These are phyloP conservation scores for Gymnoscelis rufifasciata DNA, from an alignment of 2,888 invertebrate genomes.

Conservation along the genomic window DNA sequence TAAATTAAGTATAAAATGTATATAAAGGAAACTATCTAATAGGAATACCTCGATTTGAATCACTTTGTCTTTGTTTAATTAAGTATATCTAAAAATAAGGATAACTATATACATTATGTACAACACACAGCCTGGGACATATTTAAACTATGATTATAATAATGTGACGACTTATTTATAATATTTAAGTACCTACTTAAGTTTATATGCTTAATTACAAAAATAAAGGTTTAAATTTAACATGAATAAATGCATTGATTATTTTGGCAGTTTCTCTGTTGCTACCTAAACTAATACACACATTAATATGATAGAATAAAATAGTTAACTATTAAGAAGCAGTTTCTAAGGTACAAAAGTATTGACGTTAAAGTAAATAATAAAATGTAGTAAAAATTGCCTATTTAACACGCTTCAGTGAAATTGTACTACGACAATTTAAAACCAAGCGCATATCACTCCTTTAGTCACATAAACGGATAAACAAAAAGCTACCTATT, in stretches of 20 bases:
- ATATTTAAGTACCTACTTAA: slow-evolving; percentile 11
- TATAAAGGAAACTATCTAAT: slow-evolving; percentile 4
- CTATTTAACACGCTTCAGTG: background rate
- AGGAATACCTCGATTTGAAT: slow-evolving; percentile 19
- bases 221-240: background rate
- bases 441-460: background rate
- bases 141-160: slow-evolving; percentile 32
- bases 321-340: background rate
- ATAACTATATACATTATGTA: slow-evolving; percentile 65
- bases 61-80: slow-evolving; percentile 14
- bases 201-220: background rate
- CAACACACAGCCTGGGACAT: slow-evolving; percentile 66
- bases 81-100: slow-evolving; percentile 31
- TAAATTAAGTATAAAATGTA: too few relatives aligned
- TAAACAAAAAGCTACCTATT: too few relatives aligned
- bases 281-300: background rate
- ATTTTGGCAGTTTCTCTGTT: slow-evolving; percentile 16
- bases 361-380: background rate
- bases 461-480: too few relatives aligned
- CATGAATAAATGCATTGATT: slow-evolving; percentile 25
- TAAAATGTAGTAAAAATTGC: too few relatives aligned
- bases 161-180: slow-evolving; percentile 51
- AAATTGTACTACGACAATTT: background rate
- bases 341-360: background rate
- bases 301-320: background rate